Evolutionary conservation across 2,113 vertebrate species (phyloP).

Genomic region (Trichechus manatus): DNA sequence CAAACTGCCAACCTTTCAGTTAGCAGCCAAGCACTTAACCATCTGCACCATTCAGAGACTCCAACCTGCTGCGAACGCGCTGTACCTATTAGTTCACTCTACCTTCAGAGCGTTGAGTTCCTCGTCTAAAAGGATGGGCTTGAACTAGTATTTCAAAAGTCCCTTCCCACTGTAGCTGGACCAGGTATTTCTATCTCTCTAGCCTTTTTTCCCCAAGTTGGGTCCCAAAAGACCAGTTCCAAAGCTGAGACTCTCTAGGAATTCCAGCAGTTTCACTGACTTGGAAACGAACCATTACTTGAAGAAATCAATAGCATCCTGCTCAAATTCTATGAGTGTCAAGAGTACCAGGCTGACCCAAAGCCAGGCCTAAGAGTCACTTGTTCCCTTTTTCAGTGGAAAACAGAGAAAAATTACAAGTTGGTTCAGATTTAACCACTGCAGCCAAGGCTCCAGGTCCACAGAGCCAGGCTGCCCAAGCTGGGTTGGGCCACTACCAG

Average conservation of each 20-base stretch:
- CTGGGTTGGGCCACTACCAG: accelerated
- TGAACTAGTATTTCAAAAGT: too few species aligned
- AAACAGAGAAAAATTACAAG: background rate
- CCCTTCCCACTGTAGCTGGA: accelerated
- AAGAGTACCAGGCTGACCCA: background rate
- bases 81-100: background rate
- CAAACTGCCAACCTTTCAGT: background rate
- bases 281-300: background rate
- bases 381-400: background rate
- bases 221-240: background rate
- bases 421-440: accelerated
- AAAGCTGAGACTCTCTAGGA: background rate
- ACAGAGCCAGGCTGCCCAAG: accelerated
- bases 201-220: background rate
- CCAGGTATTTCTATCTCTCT: accelerated
- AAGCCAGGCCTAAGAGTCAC: background rate
- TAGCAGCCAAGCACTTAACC: background rate
- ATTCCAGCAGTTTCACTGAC: too few species aligned
- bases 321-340: background rate
- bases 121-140: background rate
- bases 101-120: accelerated
- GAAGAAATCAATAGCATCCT: accelerated
- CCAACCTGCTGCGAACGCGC: background rate
- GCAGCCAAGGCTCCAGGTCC: too few species aligned
- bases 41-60: background rate